A percentile compares a stretch with the other conserved stretches of the same genome.
Conservation (phyloP, 2,888 invertebrate genomes). For the Acrocera orbiculus region DNA sequence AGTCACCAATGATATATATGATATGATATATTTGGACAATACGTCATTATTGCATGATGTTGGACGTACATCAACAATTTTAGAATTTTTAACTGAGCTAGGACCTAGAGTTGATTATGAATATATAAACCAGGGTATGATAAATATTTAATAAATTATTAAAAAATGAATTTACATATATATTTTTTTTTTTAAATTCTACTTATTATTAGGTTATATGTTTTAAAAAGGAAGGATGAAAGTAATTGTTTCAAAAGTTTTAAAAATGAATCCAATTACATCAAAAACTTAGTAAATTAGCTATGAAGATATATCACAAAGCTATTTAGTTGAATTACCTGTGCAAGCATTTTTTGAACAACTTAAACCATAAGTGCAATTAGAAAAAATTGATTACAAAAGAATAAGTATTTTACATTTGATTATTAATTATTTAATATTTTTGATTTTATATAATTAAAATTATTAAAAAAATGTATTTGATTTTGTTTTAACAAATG, state of each 20-base stretch:
- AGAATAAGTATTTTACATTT: constrained; percentile 40
- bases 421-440: no score
- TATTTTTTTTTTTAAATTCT: not conserved
- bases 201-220: constrained; percentile 43
- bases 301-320: constrained; percentile 70
- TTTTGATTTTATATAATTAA: no score
- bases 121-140: constrained; percentile 65
- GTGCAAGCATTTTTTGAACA: constrained; percentile 87
- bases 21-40: no score
- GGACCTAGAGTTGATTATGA: constrained; percentile 87
- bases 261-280: constrained; percentile 61
- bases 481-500: no score
- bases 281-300: constrained; percentile 49
- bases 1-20: no score
- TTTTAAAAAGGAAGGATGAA: constrained; percentile 95
- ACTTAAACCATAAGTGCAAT: constrained; percentile 71
- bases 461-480: no score
- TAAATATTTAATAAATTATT: not conserved
- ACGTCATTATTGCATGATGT: no score
- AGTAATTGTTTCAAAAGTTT: constrained; percentile 87
- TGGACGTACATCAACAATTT: constrained; percentile 73
- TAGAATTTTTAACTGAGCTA: constrained; percentile 81
- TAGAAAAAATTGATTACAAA: constrained; percentile 87
- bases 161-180: constrained; percentile 3
- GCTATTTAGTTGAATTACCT: constrained; percentile 85